Evolutionary conservation across 2,113 vertebrate species (phyloP).

Genomic region (Platanista minor): DNA sequence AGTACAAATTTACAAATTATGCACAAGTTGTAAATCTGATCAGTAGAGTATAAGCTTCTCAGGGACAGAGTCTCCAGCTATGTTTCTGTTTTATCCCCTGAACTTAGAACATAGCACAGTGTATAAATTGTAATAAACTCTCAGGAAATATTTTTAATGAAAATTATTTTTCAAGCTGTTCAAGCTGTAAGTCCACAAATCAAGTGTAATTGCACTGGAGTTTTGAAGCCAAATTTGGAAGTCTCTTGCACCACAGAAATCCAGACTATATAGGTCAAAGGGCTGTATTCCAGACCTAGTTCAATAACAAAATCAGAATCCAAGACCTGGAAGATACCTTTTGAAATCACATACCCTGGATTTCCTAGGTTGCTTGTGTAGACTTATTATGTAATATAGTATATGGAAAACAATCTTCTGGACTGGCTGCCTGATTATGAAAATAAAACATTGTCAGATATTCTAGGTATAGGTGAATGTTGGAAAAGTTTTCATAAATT

Average conservation of each 20-base stretch:
- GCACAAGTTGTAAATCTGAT: background rate
- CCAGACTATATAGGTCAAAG: background rate
- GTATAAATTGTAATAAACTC: background rate
- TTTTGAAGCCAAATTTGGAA: background rate
- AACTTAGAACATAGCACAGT: background rate
- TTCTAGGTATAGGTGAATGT: background rate
- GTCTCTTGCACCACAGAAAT: background rate
- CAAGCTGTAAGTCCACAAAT: background rate
- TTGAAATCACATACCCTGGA: background rate
- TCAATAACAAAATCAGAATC: background rate
- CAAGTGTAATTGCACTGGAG: conserved; percentile 39
- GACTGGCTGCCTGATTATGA: background rate
- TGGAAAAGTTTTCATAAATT: background rate
- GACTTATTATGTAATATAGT: background rate
- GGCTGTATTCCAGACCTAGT: background rate
- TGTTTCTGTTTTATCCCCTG: background rate
- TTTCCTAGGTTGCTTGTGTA: background rate
- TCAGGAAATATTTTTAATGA: conserved; percentile 8
- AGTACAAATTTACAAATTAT: background rate
- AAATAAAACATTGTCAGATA: background rate
- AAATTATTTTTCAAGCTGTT: conserved; percentile 41
- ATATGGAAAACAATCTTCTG: background rate
- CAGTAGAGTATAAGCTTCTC: background rate
- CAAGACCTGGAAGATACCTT: background rate
- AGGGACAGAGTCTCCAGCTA: background rate